These are phyloP conservation scores for Formica aserva DNA, from an alignment of 2,888 invertebrate species.

Conservation along the genomic window DNA sequence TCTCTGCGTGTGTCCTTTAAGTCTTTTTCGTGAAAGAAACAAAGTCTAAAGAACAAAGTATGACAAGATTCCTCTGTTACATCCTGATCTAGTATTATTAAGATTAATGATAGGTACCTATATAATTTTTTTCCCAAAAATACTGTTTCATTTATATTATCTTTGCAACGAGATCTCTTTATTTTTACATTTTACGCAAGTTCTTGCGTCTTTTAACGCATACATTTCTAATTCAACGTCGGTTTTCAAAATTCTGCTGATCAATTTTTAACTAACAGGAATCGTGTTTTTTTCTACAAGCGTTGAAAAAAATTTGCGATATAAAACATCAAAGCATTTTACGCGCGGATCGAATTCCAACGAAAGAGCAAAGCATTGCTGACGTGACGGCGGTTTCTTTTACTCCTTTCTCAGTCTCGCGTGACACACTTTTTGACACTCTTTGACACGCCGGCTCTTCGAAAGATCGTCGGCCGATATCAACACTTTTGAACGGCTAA, in stretches of 20 bases:
- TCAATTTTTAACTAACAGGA: neutral
- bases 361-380: neutral
- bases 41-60: neutral
- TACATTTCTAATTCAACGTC: neutral
- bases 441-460: constrained; percentile 67
- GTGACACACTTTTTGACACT: constrained; percentile 74
- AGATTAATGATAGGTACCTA: constrained; percentile 42
- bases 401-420: constrained; percentile 62
- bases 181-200: neutral
- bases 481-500: constrained; percentile 63
- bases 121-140: constrained; percentile 12
- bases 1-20: constrained; percentile 42
- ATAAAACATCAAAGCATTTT: constrained; percentile 18
- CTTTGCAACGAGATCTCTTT: neutral
- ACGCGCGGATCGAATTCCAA: constrained; percentile 29
- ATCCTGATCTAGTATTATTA: constrained; percentile 25
- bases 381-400: constrained; percentile 35
- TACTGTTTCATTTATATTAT: neutral
- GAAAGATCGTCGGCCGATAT: constrained; percentile 71
- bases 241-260: neutral
- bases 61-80: constrained; percentile 27
- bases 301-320: neutral
- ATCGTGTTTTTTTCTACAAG: neutral
- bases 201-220: neutral
- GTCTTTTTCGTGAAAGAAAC: constrained; percentile 15